Base-by-base conservation (phyloP, 2,113 vertebrate genomes). In the Anoplopoma fimbria region DNA sequence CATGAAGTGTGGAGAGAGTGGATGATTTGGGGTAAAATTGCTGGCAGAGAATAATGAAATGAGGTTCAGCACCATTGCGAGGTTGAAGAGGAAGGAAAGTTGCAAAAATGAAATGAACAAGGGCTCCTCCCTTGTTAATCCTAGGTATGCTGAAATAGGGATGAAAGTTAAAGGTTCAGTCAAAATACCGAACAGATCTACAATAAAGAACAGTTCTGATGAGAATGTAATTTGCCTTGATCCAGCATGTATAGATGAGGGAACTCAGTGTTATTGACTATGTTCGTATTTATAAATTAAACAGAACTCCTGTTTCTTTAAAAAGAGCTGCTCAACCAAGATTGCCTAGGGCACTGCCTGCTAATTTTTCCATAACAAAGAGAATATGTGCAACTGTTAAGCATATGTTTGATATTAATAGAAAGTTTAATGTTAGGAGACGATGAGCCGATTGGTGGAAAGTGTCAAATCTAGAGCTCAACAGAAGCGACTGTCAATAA, bases 321-420 rank as follows among this genome's bases (percentile, higher is more conserved):
- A 63, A 69, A 82, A 51, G 47, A 69, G 12, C 74, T 53, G 33
- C 67, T 75, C 2, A 1, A 47, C 33, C 8, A 51, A 68, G 34
- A n/a, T 34, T 9, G 86, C 83, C 75, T 31, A 49, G 31, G 82
- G 88, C 77, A 5, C 15, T 58, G 62, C 33, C 42, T 36, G 14
- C n/a, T n/a, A 69, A 64, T 55, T 62, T 63, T 58, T 34, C 79
- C 29, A n/a, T 62, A 69, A 81, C 45, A 73, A 63, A 77, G 69
- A 75, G 33, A 85, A 81, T 61, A 42, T 75, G 15, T 61, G 21
- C 61, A 33, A 70, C 38, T 51, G 61, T 49, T 40, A 73, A 82
- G 79, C 49, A 75, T 85, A 80, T 85, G 74, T 83, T 88, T 81
- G 69, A 86, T 87, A 67, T 81, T 82, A 81, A 85, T 65, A 34